phyloP scores from a whole-genome alignment of 2,888 invertebrate genomes.

The Odontothrips loti region DNA sequence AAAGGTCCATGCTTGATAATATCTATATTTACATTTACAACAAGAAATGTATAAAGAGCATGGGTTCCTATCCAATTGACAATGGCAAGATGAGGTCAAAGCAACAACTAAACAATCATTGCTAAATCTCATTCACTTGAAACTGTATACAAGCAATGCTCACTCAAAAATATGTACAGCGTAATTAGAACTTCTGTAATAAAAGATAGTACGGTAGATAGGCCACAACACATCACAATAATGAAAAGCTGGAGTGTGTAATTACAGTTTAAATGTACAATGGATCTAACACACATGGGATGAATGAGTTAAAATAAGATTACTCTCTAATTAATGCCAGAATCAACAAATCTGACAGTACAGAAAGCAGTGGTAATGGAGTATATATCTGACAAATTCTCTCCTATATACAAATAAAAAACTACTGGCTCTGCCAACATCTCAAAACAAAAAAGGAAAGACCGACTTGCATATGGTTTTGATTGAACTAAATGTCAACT shows the following conservation, averaged over 20 bases:
- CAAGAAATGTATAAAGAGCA: conserved; percentile 7
- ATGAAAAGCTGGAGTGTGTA: neutral
- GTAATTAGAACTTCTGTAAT: neutral
- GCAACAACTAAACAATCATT: neutral
- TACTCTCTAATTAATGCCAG: neutral
- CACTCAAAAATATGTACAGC: conserved; percentile 13
- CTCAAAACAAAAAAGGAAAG: neutral
- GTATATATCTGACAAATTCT: neutral
- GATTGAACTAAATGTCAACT: neutral
- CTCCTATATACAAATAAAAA: conserved; percentile 9
- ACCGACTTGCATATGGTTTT: conserved; percentile 5
- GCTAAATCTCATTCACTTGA: neutral
- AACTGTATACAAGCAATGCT: neutral
- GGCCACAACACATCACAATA: conserved; percentile 21
- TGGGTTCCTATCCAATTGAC: conserved; percentile 1
- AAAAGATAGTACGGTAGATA: conserved; percentile 5
- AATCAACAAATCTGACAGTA: neutral
- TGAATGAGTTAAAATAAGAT: neutral
- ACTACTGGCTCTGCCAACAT: neutral
- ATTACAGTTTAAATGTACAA: conserved; percentile 7
- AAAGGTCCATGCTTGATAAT: conserved; percentile 13
- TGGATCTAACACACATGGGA: neutral
- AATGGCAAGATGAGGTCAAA: neutral
- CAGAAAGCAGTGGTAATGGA: neutral
- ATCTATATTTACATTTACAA: conserved; percentile 25